Evolutionary conservation across 2,113 vertebrate species (phyloP), one percentile per base, ranked within the genome.

Genomic region (Platysteira castanea): DNA sequence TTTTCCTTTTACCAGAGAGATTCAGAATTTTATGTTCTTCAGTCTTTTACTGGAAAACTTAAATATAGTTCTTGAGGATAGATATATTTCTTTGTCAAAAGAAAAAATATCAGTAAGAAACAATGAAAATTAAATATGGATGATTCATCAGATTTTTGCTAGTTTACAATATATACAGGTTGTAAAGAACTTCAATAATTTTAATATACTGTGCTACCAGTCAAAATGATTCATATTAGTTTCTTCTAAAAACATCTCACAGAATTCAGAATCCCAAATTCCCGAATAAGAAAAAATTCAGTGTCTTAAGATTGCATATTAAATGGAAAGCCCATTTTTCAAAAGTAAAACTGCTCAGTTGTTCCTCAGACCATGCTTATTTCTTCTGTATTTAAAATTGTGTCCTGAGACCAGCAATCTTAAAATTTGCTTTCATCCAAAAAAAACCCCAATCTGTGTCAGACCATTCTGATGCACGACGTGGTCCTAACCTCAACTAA

Each of bases 391-490:
- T 70, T 81, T 75, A 49, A 75, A 92, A 84, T 3, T 61, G 2
- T 21, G 67, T 64, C 52, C 39, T 39, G 14, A 21, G 15, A 54
- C 3, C 5, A 84, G 4, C 2, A 3, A 71, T 64, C 84, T 79
- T n/a, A 64, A 76, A 17, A 44, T 87, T 57, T 76, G 1, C 10
- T 76, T 91, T 85, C 15, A 50, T 65, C 7, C 7, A 65, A 54
- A 57, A 64, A 57, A 16, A 0, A 0, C 2, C 10, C 3, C 11
- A 37, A 5, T 2, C 31, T 61, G 11, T 49, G 3, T 53, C 41
- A 61, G 31, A 59, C 6, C 0, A 1, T n/a, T 83, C 30, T 76
- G 33, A 53, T 35, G 50, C 17, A 83, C 79, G 57, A 65, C 0
- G 0, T 41, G 19, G 15, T 68, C 49, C 52, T 70, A 47, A 90